phyloP scores from a whole-genome alignment of 2,113 vertebrate species.

The Osmerus mordax region DNA sequence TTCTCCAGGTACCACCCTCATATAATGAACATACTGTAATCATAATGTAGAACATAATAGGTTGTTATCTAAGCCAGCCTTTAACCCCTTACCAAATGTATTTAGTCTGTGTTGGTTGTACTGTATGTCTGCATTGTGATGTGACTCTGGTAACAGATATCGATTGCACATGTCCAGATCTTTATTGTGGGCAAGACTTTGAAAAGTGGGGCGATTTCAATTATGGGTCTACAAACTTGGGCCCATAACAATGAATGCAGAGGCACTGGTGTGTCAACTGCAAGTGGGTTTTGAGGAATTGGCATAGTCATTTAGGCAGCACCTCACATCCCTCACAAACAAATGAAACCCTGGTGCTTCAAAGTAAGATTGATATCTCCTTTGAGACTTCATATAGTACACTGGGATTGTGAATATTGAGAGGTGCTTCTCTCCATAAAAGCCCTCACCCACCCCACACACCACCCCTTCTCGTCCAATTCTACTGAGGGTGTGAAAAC shows the following conservation, averaged over 20 bases:
- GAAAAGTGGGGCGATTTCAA: constrained; percentile 48
- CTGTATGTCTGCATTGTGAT: neutral
- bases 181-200: constrained; percentile 37
- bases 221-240: constrained; percentile 58
- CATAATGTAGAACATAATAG: too few relatives aligned
- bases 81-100: too few relatives aligned
- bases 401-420: constrained; percentile 78
- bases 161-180: constrained; percentile 23
- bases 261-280: constrained; percentile 60
- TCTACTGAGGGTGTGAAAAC: constrained; percentile 58
- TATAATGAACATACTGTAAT: too few relatives aligned
- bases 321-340: constrained; percentile 77
- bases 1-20: too few relatives aligned
- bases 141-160: constrained; percentile 32
- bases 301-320: constrained; percentile 72
- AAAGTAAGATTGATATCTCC: constrained; percentile 89
- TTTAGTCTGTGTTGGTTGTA: constrained; percentile 7
- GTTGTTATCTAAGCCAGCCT: too few relatives aligned
- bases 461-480: constrained; percentile 34
- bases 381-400: constrained; percentile 73
- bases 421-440: constrained; percentile 71
- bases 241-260: constrained; percentile 60
- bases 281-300: constrained; percentile 79
- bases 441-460: constrained; percentile 25
- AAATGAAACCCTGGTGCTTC: constrained; percentile 75